Evolutionary conservation across 2,113 vertebrate genomes (phyloP).

Genomic region (Suricata suricatta): DNA sequence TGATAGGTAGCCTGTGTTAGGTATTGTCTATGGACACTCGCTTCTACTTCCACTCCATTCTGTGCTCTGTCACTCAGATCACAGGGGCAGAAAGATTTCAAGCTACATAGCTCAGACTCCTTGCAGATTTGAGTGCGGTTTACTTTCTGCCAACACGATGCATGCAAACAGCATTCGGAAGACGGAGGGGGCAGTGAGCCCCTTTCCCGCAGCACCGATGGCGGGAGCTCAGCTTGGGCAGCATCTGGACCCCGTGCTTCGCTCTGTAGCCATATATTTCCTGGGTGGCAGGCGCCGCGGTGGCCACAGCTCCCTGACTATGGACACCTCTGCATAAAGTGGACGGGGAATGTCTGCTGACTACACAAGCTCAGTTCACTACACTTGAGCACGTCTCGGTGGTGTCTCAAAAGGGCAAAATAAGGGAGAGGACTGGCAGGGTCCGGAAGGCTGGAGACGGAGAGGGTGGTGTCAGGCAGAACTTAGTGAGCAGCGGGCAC

Average conservation of each 20-base stretch:
- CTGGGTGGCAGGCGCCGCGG: not conserved
- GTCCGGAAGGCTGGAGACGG: too few relatives aligned
- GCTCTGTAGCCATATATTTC: not conserved
- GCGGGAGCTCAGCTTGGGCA: not conserved
- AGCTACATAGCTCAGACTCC: not conserved
- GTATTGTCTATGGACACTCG: too few relatives aligned
- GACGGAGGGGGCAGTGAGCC: not conserved
- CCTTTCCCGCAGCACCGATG: too few relatives aligned
- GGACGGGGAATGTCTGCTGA: not conserved
- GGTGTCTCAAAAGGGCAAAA: not conserved
- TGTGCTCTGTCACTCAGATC: rapidly evolving
- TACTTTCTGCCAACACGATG: not conserved
- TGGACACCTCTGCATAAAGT: too few relatives aligned
- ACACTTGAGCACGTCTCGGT: not conserved
- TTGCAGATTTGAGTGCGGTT: not conserved
- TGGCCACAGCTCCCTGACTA: not conserved
- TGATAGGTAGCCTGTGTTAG: not conserved
- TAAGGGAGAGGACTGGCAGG: not conserved
- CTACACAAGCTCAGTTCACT: not conserved
- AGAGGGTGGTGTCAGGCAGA: not conserved
- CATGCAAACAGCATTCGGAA: not conserved
- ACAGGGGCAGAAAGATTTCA: not conserved
- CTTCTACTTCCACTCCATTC: not conserved
- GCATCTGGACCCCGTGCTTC: not conserved
- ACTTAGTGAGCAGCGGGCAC: not conserved